Base-by-base conservation (phyloP, 2,797 vertebrate genomes). In the Typhlichthys eigenmanni region DNA sequence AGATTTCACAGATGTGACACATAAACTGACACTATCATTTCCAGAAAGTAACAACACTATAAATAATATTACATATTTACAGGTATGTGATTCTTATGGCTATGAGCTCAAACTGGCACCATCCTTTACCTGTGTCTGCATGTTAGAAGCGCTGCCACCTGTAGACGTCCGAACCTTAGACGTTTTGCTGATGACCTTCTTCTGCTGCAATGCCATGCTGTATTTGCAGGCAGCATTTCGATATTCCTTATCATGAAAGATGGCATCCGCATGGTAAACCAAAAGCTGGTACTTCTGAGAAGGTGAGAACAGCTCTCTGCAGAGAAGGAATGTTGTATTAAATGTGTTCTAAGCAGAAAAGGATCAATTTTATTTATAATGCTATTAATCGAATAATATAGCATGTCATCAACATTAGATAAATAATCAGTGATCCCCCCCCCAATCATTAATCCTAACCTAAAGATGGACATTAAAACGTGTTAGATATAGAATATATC, bases 161-260 rank as follows among this genome's bases (percentile, higher is more conserved):
- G 96, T 92, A 29, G 96, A 96, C 13, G 96, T 95, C 4, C 98
- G 94, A 24, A 99, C 96, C 93, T 98, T 99, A 4, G 98, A 98
- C 0, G 97, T 98, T 91, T 99, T 99, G 87, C 95, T 98, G 64
- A 98, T 88, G 1, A 96, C 95, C 81, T 98, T 99, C 87, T 98
- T 98, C 91, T 98, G 97, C 82, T 99, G 98, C 65, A 99, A 86
- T 5, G 97, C 98, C 95, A 98, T 97, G 0, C 93, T 98, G 73
- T 98, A 99, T 74, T 98, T 98, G 82, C 96, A 98, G 54, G 97
- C 98, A 60, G 98, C 96, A 59, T 99, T 98, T 13, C 98, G 94
- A 67, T 98, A 99, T 3, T 99, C 98, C 78, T 98, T 99, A 71
- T 99, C 98, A 1, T 99, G 96, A 78, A 98, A 99, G 38, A 99